These are phyloP conservation scores for Megamerina dolium DNA, from an alignment of 2,888 invertebrate species.

Conservation along the genomic window DNA sequence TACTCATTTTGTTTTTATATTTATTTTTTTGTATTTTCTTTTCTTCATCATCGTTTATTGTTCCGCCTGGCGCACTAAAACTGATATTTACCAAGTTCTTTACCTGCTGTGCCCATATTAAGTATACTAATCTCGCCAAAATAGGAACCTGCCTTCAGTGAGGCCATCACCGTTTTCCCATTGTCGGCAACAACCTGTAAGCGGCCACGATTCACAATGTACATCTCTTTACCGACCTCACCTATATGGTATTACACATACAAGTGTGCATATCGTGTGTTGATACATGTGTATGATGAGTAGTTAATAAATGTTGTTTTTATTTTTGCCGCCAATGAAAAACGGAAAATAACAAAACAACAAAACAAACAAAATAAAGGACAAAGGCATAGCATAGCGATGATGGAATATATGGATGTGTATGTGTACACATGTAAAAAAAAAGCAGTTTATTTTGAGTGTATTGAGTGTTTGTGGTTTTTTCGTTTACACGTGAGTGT, in stretches of 20 bases:
- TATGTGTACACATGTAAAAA: too few species aligned
- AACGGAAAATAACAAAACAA: too few species aligned
- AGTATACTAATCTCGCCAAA: constrained; percentile 99
- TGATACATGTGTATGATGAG: constrained; percentile 1
- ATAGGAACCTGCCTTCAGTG: constrained; percentile 97
- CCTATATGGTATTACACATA: constrained; percentile 68
- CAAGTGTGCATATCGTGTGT: constrained; percentile 5
- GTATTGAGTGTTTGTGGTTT: too few species aligned
- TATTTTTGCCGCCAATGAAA: neutral
- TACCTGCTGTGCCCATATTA: constrained; percentile 99
- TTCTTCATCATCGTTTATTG: constrained; percentile 20
- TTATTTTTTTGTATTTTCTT: too few species aligned
- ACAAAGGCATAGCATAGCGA: too few species aligned
- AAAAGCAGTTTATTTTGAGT: too few species aligned
- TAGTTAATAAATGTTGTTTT: constrained; percentile 1
- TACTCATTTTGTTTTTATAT: constrained; percentile 1
- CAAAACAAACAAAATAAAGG: too few species aligned
- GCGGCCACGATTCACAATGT: constrained; percentile 95
- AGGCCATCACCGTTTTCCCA: constrained; percentile 92
- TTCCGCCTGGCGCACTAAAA: constrained; percentile 53
- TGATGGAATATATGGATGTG: too few species aligned
- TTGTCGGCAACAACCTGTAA: constrained; percentile 93
- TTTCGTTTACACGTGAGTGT: too few species aligned
- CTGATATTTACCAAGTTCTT: constrained; percentile 91
- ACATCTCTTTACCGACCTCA: constrained; percentile 99